A percentile compares a stretch with the other conserved stretches of the same genome.
Conservation (phyloP, 2,888 invertebrate genomes). For the Agrypnus murinus region DNA sequence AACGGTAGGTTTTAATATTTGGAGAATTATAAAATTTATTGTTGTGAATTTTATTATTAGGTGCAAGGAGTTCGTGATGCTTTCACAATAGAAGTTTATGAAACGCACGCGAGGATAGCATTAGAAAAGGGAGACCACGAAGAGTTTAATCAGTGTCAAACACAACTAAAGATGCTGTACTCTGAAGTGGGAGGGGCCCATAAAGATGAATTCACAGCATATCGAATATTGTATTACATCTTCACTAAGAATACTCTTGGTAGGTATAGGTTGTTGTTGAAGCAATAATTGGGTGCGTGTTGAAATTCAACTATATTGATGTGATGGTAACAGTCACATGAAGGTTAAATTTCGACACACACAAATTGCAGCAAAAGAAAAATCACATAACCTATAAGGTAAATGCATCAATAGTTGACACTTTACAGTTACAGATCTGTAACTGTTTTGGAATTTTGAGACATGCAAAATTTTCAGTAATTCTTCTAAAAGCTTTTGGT, state of each 20-base stretch:
- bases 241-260: conserved; percentile 98
- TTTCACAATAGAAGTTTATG: conserved; percentile 98
- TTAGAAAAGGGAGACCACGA: conserved; percentile 98
- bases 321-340: too few relatives aligned
- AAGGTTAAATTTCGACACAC: too few relatives aligned
- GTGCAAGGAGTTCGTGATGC: conserved; percentile 96
- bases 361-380: too few relatives aligned
- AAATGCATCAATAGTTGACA: too few relatives aligned
- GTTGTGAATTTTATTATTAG: conserved; percentile 71
- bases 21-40: too few relatives aligned
- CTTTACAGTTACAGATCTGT: too few relatives aligned
- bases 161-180: conserved; percentile 97
- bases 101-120: conserved; percentile 98
- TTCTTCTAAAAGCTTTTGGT: too few relatives aligned
- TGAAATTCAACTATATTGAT: too few relatives aligned
- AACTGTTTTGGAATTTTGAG: too few relatives aligned
- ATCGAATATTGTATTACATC: conserved; percentile 97
- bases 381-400: too few relatives aligned
- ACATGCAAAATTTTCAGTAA: too few relatives aligned
- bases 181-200: conserved; percentile 84
- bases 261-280: conserved; percentile 73
- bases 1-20: conserved; percentile 80
- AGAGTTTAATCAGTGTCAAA: conserved; percentile 99
- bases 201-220: conserved; percentile 95
- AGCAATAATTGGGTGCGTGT: too few relatives aligned